phyloP scores from a whole-genome alignment of 2,113 vertebrate genomes.

The Crypturellus undulatus region DNA sequence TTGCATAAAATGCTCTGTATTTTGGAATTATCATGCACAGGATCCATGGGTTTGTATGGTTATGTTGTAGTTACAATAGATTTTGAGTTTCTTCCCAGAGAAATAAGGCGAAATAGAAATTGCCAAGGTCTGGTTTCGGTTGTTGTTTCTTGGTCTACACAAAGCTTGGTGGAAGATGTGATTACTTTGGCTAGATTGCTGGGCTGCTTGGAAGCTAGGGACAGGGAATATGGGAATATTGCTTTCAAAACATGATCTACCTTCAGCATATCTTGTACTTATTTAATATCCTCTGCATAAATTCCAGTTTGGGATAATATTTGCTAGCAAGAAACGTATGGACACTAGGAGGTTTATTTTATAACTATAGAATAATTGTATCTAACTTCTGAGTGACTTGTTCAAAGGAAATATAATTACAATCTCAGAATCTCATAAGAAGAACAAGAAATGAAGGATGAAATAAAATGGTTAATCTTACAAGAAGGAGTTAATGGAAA shows the following conservation, averaged over 20 bases:
- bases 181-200: neutral
- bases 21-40: neutral
- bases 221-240: neutral
- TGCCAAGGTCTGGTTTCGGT: slow-evolving; percentile 40
- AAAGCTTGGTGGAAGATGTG: slow-evolving; percentile 23
- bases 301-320: neutral
- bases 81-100: slow-evolving; percentile 47
- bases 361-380: no score
- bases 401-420: neutral
- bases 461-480: neutral
- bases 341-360: neutral
- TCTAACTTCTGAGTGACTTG: neutral
- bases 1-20: neutral
- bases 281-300: neutral
- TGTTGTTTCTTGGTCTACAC: slow-evolving; percentile 2
- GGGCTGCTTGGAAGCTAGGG: slow-evolving; percentile 3
- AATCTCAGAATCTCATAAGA: neutral
- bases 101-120: slow-evolving; percentile 12
- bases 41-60: neutral
- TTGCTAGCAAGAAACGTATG: neutral
- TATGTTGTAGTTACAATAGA: neutral
- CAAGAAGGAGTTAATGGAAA: neutral
- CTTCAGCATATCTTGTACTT: neutral
- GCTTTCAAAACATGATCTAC: neutral
- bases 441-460: neutral